phyloP scores from a whole-genome alignment of 2,113 vertebrate species.

The Chrysemys picta region DNA sequence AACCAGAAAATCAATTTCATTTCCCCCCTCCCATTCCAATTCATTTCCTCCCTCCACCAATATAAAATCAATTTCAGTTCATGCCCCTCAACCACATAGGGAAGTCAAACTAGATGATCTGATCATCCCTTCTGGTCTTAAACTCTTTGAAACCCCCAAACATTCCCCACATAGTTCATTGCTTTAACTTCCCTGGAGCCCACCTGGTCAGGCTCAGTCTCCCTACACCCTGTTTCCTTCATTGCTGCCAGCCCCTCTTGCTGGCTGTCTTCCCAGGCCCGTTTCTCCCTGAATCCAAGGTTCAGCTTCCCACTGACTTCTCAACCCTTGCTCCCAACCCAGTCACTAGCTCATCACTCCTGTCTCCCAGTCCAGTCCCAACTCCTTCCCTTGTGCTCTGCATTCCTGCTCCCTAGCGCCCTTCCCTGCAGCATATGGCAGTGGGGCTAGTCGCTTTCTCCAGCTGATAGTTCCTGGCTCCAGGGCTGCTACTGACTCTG shows the following conservation, averaged over 20 bases:
- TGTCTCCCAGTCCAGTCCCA: conserved; percentile 24
- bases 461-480: conserved; percentile 8
- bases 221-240: neutral
- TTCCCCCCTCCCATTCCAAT: neutral
- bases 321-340: neutral
- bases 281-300: neutral
- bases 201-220: neutral
- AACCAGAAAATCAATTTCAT: neutral
- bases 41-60: neutral
- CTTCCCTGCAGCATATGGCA: conserved; percentile 12
- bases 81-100: neutral
- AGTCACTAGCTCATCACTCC: neutral
- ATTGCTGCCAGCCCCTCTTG: neutral
- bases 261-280: neutral
- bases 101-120: neutral
- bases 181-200: neutral
- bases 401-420: neutral
- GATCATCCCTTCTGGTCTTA: neutral
- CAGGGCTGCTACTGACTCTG: neutral
- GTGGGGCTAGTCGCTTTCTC: neutral
- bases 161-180: neutral
- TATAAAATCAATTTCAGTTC: neutral
- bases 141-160: neutral
- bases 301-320: neutral
- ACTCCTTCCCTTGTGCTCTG: neutral